Evolutionary conservation across 2,888 invertebrate genomes (phyloP).

Genomic region (Drosophila kokeensis): DNA sequence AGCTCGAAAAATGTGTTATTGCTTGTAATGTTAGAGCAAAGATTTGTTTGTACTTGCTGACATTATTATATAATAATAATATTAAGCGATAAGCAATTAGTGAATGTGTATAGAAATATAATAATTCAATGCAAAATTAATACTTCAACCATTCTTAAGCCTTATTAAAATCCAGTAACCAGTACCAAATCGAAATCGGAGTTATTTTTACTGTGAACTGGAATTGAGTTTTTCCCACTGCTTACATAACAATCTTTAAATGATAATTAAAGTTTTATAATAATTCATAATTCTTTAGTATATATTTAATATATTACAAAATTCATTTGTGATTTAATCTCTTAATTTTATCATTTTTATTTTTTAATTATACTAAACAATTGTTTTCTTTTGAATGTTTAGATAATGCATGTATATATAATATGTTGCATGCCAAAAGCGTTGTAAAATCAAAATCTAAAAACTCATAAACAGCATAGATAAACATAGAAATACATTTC

Average conservation of each 20-base stretch:
- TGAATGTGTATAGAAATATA: too few species aligned
- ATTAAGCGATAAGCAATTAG: neutral
- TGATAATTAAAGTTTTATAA: neutral
- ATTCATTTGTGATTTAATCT: neutral
- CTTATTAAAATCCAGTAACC: neutral
- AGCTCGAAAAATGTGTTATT: conserved; percentile 3
- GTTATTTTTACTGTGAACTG: neutral
- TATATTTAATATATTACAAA: neutral
- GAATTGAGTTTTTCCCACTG: neutral
- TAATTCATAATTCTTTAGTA: neutral
- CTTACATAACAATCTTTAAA: neutral
- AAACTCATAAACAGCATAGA: neutral
- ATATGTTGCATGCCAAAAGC: neutral
- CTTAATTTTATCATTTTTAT: neutral
- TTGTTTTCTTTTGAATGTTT: neutral
- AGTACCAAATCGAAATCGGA: neutral
- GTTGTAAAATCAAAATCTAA: neutral
- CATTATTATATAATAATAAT: neutral
- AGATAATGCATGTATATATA: neutral
- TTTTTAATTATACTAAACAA: neutral
- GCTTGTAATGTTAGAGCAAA: neutral
- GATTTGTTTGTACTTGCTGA: neutral
- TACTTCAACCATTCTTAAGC: neutral
- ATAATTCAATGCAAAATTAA: too few species aligned
- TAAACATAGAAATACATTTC: neutral